Evolutionary conservation across 1,140 invertebrate genomes (phyloP).

Genomic region (Formica exsecta): DNA sequence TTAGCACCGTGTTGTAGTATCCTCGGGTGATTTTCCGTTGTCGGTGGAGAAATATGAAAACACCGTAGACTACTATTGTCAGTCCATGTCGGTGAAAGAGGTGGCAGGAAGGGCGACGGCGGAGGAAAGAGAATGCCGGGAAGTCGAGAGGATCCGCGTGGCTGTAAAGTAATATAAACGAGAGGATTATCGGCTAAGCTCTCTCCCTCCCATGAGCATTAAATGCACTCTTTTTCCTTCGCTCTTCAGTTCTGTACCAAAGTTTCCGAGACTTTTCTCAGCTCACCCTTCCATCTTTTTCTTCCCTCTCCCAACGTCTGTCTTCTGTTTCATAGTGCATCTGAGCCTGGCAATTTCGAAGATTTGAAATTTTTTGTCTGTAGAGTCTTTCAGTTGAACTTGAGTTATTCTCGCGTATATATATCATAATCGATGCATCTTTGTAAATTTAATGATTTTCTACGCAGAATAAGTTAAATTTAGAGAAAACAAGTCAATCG

Average conservation of each 20-base stretch:
- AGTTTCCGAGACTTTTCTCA: conserved; percentile 60
- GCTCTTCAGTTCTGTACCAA: conserved; percentile 46
- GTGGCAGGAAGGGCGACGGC: background rate
- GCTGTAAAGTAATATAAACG: conserved; percentile 76
- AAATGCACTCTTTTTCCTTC: conserved; percentile 65
- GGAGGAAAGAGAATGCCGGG: background rate
- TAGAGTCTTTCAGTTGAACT: conserved; percentile 20
- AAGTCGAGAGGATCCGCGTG: conserved; percentile 21
- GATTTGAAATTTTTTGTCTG: conserved; percentile 39
- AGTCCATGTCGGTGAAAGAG: conserved; percentile 46
- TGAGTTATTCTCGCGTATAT: conserved; percentile 17
- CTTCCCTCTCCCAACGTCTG: conserved; percentile 28
- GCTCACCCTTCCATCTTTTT: background rate
- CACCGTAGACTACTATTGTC: conserved; percentile 39
- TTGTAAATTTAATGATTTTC: background rate
- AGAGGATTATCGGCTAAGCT: conserved; percentile 75
- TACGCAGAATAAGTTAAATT: too few relatives aligned
- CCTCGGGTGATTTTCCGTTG: conserved; percentile 55
- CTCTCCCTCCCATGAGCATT: conserved; percentile 60
- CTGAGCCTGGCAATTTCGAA: conserved; percentile 44
- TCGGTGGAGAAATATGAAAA: conserved; percentile 71
- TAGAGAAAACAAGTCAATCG: too few relatives aligned
- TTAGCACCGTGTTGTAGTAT: conserved; percentile 66
- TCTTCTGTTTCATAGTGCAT: conserved; percentile 48
- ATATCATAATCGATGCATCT: conserved; percentile 10